Conservation (phyloP, 2,113 vertebrate species). For the Leptobrachium ailaonicum region DNA sequence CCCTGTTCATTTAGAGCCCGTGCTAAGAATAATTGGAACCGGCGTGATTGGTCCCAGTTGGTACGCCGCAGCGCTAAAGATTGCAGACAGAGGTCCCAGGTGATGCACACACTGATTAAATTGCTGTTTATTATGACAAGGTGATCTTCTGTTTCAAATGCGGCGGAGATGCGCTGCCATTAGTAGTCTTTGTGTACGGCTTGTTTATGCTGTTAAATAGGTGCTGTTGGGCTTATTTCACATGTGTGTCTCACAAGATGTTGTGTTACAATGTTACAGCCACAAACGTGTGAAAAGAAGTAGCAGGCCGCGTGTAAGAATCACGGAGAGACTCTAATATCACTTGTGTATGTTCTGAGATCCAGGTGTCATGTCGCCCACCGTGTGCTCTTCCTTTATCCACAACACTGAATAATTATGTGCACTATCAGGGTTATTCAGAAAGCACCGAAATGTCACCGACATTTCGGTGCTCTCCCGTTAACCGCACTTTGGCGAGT, state of each 20-base stretch:
- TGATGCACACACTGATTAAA: conserved; percentile 41
- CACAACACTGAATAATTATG: no score
- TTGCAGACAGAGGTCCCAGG: conserved; percentile 60
- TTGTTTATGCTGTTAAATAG: conserved; percentile 28
- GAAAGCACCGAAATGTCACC: no score
- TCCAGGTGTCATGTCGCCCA: no score
- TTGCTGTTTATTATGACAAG: conserved; percentile 53
- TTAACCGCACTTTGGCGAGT: no score
- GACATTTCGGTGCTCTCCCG: no score
- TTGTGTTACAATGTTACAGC: neutral
- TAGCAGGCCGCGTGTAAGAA: no score
- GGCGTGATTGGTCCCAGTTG: conserved; percentile 66
- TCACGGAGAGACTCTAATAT: no score
- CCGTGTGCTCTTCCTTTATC: no score
- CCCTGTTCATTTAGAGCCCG: conserved; percentile 50
- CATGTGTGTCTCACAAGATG: conserved; percentile 11
- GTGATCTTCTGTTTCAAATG: conserved; percentile 59
- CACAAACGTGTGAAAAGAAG: no score
- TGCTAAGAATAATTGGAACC: conserved; percentile 62
- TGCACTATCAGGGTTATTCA: no score
- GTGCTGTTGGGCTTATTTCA: conserved; percentile 20
- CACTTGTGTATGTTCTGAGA: no score
- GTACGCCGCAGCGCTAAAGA: conserved; percentile 56
- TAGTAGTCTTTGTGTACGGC: conserved; percentile 27
- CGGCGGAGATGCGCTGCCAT: conserved; percentile 52